Evolutionary conservation across 2,113 vertebrate species (phyloP), one percentile per base, ranked within the genome.

Genomic region (Raja brachyura): DNA sequence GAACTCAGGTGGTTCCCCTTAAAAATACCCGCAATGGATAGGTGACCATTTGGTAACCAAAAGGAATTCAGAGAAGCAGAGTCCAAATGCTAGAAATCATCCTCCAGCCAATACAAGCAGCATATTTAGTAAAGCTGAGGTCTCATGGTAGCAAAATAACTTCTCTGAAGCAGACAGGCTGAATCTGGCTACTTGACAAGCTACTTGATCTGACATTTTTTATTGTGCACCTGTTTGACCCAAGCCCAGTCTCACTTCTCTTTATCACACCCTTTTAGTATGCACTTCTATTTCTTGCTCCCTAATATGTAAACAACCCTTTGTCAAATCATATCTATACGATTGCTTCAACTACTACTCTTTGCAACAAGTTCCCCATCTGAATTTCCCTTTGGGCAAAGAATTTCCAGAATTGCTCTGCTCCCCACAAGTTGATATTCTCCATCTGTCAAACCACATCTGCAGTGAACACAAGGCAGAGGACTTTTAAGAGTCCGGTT

Each of bases 51-150:
- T 97, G 96, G 98, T 98, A 93, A 99, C 98, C 54, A 99, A 95
- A 93, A 99, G 97, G 95, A 99, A 99, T 96, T 99, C 98, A 0
- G 99, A 99, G 96, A 98, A 99, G 94, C 98, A 97, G 93, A 99
- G 96, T 25, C 98, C 98, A 81, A 99, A 99, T 93, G 98, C 98
- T 93, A 99, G 96, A 4, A 95, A 48, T 59, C 98, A 98, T 0
- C 99, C 98, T 3, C 97, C 93, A 81, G 96, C 96, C 94, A 99
- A 97, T 13, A 95, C 96, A 90, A 96, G 93, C 31, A 99, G 94
- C 0, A 97, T 96, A 85, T 95, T 94, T 74, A 98, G 95, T 90
- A 98, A 96, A 70, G 96, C 95, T 5, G 95, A 95, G 0, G 96
- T 93, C 94, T 98, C 96, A 1, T 96, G 96, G 95, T 97, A 97